phyloP scores from a whole-genome alignment of 2,797 vertebrate species.

The Microcaecilia unicolor region DNA sequence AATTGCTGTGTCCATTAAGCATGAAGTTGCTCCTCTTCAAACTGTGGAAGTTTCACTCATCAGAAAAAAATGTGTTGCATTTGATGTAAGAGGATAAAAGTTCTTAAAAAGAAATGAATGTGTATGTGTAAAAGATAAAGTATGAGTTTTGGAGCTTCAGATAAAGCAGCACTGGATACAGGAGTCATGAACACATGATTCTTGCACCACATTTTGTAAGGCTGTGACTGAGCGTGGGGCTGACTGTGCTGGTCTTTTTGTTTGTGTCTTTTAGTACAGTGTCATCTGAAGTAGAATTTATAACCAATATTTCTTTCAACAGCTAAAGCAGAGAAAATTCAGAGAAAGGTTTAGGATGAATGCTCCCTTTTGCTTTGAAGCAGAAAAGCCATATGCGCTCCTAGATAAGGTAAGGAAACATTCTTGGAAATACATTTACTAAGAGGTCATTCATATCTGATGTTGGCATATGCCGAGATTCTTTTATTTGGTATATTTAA shows the following conservation, averaged over 20 bases:
- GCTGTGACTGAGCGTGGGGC: too few relatives aligned
- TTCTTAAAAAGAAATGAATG: not conserved
- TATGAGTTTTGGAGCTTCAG: too few relatives aligned
- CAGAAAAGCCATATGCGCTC: constrained; percentile 45
- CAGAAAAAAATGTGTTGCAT: constrained; percentile 54
- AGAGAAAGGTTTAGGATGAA: constrained; percentile 56
- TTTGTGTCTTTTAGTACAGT: too few relatives aligned
- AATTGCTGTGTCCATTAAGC: constrained; percentile 52
- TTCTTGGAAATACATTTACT: not conserved
- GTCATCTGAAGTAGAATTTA: too few relatives aligned
- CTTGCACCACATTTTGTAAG: too few relatives aligned
- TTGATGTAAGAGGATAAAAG: constrained; percentile 45
- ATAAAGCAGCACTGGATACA: too few relatives aligned
- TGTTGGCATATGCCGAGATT: too few relatives aligned
- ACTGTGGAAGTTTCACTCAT: constrained; percentile 59
- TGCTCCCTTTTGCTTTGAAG: constrained; percentile 49
- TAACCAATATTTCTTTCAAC: not conserved
- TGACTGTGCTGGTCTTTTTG: too few relatives aligned
- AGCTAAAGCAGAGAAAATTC: constrained; percentile 68
- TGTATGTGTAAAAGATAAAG: not conserved
- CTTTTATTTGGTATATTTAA: too few relatives aligned
- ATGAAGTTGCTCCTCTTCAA: constrained; percentile 64
- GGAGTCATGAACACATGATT: too few relatives aligned
- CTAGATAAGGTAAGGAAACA: constrained; percentile 56
- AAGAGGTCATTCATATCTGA: too few relatives aligned